Percentiles rank a stretch among this genome's conserved stretches.
phyloP scores from a whole-genome alignment of 2,113 vertebrate species.

The Sakesphorus luctuosus region DNA sequence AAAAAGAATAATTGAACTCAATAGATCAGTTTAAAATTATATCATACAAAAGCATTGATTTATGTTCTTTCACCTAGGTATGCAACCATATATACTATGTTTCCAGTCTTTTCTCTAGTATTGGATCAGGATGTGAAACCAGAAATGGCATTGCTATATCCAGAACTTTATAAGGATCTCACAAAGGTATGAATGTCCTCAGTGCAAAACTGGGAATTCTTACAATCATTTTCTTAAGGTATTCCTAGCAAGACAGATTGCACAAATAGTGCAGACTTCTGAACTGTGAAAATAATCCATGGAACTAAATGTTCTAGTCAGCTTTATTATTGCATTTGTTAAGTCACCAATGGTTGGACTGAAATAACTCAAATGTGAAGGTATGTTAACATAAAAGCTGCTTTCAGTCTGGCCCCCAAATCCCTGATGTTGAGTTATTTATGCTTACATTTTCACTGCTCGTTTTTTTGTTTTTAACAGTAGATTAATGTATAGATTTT shows the following conservation, averaged over 20 bases:
- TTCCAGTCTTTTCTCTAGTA: constrained; percentile 96
- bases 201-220: background rate
- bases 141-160: constrained; percentile 94
- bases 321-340: background rate
- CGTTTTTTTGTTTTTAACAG: background rate
- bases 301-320: background rate
- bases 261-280: background rate
- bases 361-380: background rate
- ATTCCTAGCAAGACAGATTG: background rate
- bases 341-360: background rate
- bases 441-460: background rate
- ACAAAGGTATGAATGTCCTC: constrained; percentile 85
- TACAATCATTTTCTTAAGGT: background rate
- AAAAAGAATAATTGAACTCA: background rate
- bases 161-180: constrained; percentile 98
- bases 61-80: constrained; percentile 78
- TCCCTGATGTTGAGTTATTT: background rate
- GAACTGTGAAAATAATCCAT: background rate
- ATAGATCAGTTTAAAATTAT: background rate
- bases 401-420: background rate
- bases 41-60: background rate
- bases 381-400: background rate
- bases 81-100: constrained; percentile 98
- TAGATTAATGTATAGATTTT: background rate
- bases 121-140: constrained; percentile 98